Evolutionary conservation across 2,113 vertebrate species (phyloP).

Genomic region (Gallinago media): DNA sequence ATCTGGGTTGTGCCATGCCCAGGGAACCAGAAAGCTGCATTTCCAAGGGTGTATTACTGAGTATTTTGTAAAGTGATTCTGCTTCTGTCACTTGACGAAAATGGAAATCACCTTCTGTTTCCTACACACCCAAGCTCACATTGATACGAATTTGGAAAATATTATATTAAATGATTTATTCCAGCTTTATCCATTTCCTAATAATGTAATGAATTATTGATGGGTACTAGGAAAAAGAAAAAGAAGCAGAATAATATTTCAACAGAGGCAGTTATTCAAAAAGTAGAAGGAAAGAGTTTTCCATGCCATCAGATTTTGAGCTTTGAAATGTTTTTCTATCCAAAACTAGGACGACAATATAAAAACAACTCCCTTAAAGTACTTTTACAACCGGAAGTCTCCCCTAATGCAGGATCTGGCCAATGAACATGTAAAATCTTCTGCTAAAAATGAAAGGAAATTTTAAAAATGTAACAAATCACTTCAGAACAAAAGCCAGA

Average conservation of each 20-base stretch:
- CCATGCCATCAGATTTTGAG: conserved; percentile 19
- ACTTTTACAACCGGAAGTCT: background rate
- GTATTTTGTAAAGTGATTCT: background rate
- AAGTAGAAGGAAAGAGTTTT: conserved; percentile 44
- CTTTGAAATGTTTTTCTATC: conserved; percentile 58
- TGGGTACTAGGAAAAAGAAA: conserved; percentile 28
- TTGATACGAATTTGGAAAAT: conserved; percentile 39
- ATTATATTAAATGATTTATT: conserved; percentile 40
- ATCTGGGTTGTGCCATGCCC: background rate
- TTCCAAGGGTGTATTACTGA: background rate
- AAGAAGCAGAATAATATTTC: conserved; percentile 25
- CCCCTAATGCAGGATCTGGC: background rate
- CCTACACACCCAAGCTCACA: background rate
- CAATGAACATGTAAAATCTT: background rate
- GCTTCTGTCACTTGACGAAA: background rate
- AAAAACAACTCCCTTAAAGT: conserved; percentile 21
- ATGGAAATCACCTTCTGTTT: background rate
- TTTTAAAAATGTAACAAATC: background rate
- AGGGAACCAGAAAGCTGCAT: background rate
- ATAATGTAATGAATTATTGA: conserved; percentile 63
- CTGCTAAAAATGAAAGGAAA: background rate
- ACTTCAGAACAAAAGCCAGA: background rate
- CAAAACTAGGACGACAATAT: conserved; percentile 44
- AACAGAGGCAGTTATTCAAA: conserved; percentile 16
- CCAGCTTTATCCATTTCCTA: conserved; percentile 52